Base-by-base conservation (phyloP, 92 coral and sea anemone genomes). In the Porites evermanni region DNA sequence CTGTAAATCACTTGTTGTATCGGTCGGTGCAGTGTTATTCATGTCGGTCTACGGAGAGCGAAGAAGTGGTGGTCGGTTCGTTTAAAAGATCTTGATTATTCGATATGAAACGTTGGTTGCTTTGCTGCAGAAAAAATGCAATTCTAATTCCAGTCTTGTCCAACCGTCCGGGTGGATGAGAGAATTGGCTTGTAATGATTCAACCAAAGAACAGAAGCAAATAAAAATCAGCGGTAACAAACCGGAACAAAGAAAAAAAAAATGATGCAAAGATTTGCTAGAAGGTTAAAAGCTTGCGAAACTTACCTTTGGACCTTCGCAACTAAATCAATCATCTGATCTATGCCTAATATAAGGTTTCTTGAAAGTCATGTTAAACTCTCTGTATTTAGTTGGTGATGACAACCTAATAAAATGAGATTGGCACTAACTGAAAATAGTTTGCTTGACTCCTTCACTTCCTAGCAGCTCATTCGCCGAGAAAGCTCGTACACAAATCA, bases 1-100 rank as follows among this genome's bases (percentile, higher is more conserved):
- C 44, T 68, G 80, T 18, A 17, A 51, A 12, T 59, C 24, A 84
- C 60, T 65, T 16, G 64, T 77, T 8, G 59, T 76, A 75, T 53
- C 26, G 44, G 72, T 83, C 75, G 24, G n/a, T 52, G 90, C 60
- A 32, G 94, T 52, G 77, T 84, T 77, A 80, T 91, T 91, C 94
- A 91, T 91, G 53, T 24, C 73, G 17, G 68, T 2, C 13, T 32
- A 7, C 3, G 14, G 32, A 2, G 4, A 38, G 50, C 47, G 21
- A 73, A 29, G 21, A 20, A 29, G 17, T 32, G 10, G n/a, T 12
- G 16, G 74, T 70, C n/a, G 18, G 13, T 32, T 7, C 20, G 7
- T 18, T 70, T 3, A 7, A 29, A 2, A 12, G n/a, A 53, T 5
- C 20, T 8, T 16, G 38, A 20, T 70, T 70, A 32, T 44, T 13